A percentile compares a stretch with the other conserved stretches of the same genome.
Evolutionary conservation across 2,888 invertebrate species (phyloP).

Genomic region (Poecilobothrus nobilitatus): DNA sequence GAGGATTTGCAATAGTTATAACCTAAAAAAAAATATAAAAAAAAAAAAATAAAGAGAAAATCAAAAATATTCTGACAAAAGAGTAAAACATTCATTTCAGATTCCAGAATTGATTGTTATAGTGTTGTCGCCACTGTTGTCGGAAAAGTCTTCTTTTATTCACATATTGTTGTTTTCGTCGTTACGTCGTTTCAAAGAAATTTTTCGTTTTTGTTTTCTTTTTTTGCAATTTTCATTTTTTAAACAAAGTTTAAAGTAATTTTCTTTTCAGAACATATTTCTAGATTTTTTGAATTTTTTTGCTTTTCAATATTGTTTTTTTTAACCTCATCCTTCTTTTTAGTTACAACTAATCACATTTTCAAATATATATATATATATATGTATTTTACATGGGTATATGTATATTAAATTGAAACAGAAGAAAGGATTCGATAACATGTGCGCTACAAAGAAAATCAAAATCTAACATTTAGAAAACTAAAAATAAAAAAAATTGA

Average conservation of each 20-base stretch:
- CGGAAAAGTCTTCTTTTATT: not conserved
- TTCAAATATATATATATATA: too few relatives aligned
- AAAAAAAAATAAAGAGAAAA: too few relatives aligned
- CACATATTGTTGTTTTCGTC: not conserved
- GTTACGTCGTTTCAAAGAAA: too few relatives aligned
- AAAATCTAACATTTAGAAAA: not conserved
- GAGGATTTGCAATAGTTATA: too few relatives aligned
- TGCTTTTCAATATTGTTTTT: not conserved
- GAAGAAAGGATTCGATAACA: not conserved
- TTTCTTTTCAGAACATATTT: too few relatives aligned
- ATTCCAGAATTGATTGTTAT: not conserved
- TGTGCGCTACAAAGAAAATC: not conserved
- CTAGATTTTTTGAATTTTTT: not conserved
- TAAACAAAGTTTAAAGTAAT: not conserved
- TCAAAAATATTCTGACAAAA: too few relatives aligned
- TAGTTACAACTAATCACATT: not conserved
- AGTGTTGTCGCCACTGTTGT: slow-evolving; percentile 1
- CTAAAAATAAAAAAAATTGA: too few relatives aligned
- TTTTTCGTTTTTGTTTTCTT: not conserved
- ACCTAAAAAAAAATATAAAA: not conserved
- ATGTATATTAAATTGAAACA: too few relatives aligned
- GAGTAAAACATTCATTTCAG: not conserved
- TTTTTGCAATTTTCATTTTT: too few relatives aligned
- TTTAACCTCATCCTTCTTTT: not conserved
- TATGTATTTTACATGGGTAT: too few relatives aligned